Conservation (phyloP, 2,113 vertebrate genomes). For the Anolis sagrei region DNA sequence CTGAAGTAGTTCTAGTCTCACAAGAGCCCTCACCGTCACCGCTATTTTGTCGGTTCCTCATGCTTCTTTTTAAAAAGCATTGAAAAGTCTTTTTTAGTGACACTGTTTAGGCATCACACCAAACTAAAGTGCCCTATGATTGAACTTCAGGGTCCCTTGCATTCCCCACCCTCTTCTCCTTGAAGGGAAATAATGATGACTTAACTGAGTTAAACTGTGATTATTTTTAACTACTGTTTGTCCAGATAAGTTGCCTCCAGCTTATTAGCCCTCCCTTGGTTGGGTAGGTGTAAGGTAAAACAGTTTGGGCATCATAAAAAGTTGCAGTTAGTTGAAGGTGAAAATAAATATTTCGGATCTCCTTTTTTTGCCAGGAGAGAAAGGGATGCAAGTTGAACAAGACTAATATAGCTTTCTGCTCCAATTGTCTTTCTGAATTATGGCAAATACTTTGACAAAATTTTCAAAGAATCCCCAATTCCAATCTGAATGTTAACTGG, state of each 20-base stretch:
- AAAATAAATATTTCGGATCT: neutral
- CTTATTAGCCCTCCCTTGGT: neutral
- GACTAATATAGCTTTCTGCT: neutral
- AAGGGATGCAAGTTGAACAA: neutral
- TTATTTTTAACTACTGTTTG: neutral
- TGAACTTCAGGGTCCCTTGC: neutral
- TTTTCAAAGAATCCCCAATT: neutral
- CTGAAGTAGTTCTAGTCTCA: conserved; percentile 16
- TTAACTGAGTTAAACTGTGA: neutral
- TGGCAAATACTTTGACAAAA: neutral
- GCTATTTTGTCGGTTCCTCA: conserved; percentile 24
- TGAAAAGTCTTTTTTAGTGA: conserved; percentile 35
- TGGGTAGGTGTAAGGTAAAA: neutral
- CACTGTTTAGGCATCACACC: conserved; percentile 19
- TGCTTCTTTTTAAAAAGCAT: conserved; percentile 38
- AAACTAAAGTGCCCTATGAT: conserved; percentile 20
- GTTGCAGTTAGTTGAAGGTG: neutral
- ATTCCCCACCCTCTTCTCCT: too few species aligned
- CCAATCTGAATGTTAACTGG: too few species aligned
- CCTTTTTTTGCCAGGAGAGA: neutral
- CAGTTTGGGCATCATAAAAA: neutral
- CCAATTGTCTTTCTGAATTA: neutral
- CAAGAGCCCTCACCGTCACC: neutral
- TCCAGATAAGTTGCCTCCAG: neutral
- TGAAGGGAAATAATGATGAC: neutral